These are phyloP conservation scores for Cordylochernes scorpioides DNA, from an alignment of 2,888 invertebrate species.

Conservation along the genomic window DNA sequence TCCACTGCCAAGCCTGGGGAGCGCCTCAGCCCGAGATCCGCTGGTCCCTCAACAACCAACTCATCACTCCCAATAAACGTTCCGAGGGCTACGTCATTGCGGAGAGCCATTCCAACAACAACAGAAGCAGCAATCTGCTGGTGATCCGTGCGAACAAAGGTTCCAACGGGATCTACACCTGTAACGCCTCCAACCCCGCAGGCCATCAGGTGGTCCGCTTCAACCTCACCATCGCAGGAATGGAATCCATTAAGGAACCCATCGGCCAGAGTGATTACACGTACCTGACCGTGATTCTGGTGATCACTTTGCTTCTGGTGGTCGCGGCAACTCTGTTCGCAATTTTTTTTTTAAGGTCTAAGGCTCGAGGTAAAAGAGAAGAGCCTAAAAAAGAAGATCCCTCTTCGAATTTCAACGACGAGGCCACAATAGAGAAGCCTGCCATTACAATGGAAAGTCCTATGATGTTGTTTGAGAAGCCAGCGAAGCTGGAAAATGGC, in stretches of 20 bases:
- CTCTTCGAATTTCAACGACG: too few species aligned
- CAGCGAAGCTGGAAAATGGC: slow-evolving; percentile 13
- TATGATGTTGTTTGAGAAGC: too few species aligned
- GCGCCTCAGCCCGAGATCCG: slow-evolving; percentile 49
- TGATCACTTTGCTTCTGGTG: too few species aligned
- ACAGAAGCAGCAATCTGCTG: slow-evolving; percentile 45
- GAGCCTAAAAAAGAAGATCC: slow-evolving; percentile 7
- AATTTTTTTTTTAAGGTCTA: slow-evolving; percentile 20
- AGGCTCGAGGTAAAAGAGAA: slow-evolving; percentile 8
- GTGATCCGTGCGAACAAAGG: slow-evolving; percentile 57
- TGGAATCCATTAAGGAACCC: too few species aligned
- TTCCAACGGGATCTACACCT: slow-evolving; percentile 44
- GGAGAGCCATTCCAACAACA: slow-evolving; percentile 24
- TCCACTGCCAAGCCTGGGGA: slow-evolving; percentile 50
- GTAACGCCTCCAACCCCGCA: slow-evolving; percentile 64
- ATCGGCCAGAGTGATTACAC: too few species aligned
- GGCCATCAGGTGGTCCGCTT: slow-evolving; percentile 68
- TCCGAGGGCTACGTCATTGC: slow-evolving; percentile 5
- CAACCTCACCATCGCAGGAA: slow-evolving; percentile 48
- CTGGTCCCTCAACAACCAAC: slow-evolving; percentile 57
- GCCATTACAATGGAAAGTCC: too few species aligned
- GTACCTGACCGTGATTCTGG: too few species aligned
- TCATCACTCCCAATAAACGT: too few species aligned
- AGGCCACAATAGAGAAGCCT: slow-evolving; percentile 9
- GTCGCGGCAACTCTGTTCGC: slow-evolving; percentile 36